Percentiles rank a stretch among this genome's conserved stretches.
These are phyloP conservation scores for Eretmochelys imbricata DNA, from an alignment of 2,113 vertebrate species.

Conservation along the genomic window DNA sequence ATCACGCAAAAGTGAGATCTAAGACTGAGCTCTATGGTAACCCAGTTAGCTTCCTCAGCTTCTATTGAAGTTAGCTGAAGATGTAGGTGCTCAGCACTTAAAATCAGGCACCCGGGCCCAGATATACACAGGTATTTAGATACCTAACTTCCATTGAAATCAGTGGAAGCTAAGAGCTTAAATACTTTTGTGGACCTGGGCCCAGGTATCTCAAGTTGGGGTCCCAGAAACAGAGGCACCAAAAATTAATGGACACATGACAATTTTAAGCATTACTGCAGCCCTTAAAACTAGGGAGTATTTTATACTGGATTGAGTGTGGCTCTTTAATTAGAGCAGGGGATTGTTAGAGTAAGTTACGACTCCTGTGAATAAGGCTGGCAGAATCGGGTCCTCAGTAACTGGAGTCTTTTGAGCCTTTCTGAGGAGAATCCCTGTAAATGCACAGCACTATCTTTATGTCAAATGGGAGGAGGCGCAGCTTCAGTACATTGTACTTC, in stretches of 20 bases:
- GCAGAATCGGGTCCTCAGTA: not conserved
- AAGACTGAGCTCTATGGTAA: not conserved
- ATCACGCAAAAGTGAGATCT: not conserved
- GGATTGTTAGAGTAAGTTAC: not conserved
- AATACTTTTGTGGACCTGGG: not conserved
- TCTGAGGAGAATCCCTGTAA: not conserved
- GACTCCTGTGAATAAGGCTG: not conserved
- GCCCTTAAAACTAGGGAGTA: not conserved
- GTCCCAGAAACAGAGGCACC: not conserved
- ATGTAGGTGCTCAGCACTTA: not conserved
- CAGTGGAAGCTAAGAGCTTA: not conserved
- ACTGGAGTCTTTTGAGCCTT: not conserved
- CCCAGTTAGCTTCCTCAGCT: not conserved
- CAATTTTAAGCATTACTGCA: not conserved
- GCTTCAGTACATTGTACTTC: not conserved
- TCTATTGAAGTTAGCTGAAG: not conserved
- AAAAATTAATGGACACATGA: not conserved
- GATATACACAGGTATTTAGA: not conserved
- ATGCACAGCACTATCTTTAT: too few relatives aligned
- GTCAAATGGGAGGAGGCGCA: not conserved
- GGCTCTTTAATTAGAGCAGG: not conserved
- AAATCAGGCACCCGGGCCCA: not conserved
- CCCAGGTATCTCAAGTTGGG: not conserved
- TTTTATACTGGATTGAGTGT: not conserved
- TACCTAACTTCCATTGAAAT: not conserved